Evolutionary conservation across 2,113 vertebrate genomes (phyloP).

Genomic region (Camelus dromedarius): DNA sequence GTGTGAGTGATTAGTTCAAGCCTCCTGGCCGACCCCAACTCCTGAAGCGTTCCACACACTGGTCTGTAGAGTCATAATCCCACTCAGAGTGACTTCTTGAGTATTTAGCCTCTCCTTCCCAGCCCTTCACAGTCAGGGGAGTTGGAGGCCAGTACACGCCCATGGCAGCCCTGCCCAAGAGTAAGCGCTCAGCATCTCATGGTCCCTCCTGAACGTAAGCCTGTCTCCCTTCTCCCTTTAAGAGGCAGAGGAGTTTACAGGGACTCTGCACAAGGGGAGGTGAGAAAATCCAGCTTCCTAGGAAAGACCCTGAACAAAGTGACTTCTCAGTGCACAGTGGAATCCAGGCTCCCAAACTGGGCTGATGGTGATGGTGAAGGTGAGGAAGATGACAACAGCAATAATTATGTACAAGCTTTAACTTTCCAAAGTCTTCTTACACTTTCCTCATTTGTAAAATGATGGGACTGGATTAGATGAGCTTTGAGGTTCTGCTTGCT

Average conservation of each 20-base stretch:
- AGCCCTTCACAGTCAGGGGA: neutral
- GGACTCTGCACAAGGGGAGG: neutral
- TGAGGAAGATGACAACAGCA: neutral
- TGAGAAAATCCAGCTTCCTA: neutral
- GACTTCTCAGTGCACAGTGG: neutral
- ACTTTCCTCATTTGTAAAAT: neutral
- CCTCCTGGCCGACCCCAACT: fast-evolving
- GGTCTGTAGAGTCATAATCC: neutral
- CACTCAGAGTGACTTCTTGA: neutral
- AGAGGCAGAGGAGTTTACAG: neutral
- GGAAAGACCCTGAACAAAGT: neutral
- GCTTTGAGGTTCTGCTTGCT: neutral
- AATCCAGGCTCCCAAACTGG: neutral
- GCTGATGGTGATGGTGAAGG: too few relatives aligned
- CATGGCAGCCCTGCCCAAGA: neutral
- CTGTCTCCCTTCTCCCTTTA: neutral
- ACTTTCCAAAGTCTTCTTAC: neutral
- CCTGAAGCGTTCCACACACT: fast-evolving
- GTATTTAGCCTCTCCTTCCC: neutral
- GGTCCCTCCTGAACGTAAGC: neutral
- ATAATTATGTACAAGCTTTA: neutral
- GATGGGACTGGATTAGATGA: neutral
- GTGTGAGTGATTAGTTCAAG: neutral
- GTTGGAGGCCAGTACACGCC: neutral
- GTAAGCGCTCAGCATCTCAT: neutral